Conservation (phyloP, 2,888 invertebrate genomes). For the Margaritifera margaritifera region DNA sequence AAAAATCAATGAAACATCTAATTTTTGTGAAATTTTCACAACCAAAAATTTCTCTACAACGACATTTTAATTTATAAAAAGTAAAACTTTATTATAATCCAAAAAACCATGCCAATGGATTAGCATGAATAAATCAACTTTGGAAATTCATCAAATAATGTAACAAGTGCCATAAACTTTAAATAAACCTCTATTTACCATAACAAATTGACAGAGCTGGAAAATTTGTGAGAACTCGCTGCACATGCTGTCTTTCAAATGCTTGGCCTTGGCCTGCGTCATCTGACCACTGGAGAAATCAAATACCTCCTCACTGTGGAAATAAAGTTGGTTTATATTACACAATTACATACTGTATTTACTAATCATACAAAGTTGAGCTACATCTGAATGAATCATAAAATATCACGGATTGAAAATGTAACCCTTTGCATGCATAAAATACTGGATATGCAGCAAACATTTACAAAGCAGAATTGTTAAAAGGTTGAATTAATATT, state of each 20-base stretch:
- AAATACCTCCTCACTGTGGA: slow-evolving; percentile 93
- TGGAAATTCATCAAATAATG: no score
- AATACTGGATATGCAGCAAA: background rate
- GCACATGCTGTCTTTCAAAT: slow-evolving; percentile 99
- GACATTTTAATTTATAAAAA: no score
- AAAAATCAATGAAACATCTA: no score
- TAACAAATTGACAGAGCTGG: slow-evolving; percentile 96
- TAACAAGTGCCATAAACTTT: no score
- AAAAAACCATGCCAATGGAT: no score
- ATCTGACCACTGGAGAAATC: slow-evolving; percentile 98
- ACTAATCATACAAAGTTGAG: background rate
- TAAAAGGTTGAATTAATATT: no score
- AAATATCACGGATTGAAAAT: background rate
- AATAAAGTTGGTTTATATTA: slow-evolving; percentile 15
- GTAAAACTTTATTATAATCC: no score
- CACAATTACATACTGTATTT: background rate
- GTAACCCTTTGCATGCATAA: background rate
- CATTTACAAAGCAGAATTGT: background rate
- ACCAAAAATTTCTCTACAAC: no score
- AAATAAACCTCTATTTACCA: slow-evolving; percentile 75
- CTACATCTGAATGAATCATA: background rate
- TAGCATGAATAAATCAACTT: no score
- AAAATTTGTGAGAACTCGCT: slow-evolving; percentile 99
- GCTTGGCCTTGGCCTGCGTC: slow-evolving; percentile 99
- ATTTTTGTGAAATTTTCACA: no score